These are phyloP conservation scores for Crioceris asparagi DNA, from an alignment of 2,888 invertebrate species.

Conservation along the genomic window DNA sequence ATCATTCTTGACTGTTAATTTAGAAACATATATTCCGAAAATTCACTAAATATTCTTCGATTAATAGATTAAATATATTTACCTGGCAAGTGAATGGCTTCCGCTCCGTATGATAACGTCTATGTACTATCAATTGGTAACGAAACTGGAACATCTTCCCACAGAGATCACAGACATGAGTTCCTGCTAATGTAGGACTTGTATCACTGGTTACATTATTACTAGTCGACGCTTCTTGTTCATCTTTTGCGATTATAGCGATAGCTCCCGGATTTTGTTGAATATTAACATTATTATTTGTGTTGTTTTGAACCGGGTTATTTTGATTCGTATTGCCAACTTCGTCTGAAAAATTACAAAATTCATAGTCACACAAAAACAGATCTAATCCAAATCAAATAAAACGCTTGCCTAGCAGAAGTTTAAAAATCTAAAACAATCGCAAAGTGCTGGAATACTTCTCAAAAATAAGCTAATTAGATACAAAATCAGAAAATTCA, in stretches of 20 bases:
- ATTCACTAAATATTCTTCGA: too few relatives aligned
- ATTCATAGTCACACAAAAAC: neutral
- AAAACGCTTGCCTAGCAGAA: too few relatives aligned
- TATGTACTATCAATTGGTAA: conserved; percentile 75
- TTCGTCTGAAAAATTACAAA: conserved; percentile 14
- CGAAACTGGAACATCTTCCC: conserved; percentile 80
- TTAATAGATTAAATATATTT: neutral
- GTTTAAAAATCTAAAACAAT: too few relatives aligned
- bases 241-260: conserved; percentile 38
- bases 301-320: conserved; percentile 14
- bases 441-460: too few relatives aligned
- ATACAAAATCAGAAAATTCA: too few relatives aligned
- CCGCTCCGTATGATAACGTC: conserved; percentile 75
- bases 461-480: too few relatives aligned
- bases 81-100: conserved; percentile 65
- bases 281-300: conserved; percentile 16
- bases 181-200: conserved; percentile 47
- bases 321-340: conserved; percentile 17
- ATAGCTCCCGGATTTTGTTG: conserved; percentile 14
- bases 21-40: too few relatives aligned
- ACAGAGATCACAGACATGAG: conserved; percentile 72
- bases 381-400: too few relatives aligned
- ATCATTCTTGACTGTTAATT: too few relatives aligned
- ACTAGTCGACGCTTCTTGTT: conserved; percentile 43
- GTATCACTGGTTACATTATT: conserved; percentile 19